These are phyloP conservation scores for Diadophis punctatus DNA, from an alignment of 2,113 vertebrate genomes.

Conservation along the genomic window DNA sequence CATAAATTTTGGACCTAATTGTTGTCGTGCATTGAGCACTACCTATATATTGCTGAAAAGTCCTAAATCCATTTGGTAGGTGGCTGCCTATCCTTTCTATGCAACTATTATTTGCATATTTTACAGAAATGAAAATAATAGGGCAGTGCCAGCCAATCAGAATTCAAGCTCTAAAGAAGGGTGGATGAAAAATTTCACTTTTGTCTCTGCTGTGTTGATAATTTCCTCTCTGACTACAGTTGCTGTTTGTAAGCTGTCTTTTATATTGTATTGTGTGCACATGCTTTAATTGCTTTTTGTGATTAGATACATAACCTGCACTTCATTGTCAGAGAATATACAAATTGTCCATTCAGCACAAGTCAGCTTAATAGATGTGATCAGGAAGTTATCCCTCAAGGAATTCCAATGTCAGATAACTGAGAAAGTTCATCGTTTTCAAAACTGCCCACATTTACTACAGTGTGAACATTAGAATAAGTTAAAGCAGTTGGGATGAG, in stretches of 20 bases:
- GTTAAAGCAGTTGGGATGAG: not conserved
- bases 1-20: not conserved
- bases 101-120: not conserved
- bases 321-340: conserved; percentile 11
- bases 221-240: not conserved
- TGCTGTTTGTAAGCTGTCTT: not conserved
- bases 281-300: conserved; percentile 11
- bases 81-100: not conserved
- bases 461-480: not conserved
- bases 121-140: not conserved
- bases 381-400: conserved; percentile 1
- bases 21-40: not conserved
- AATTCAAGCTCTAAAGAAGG: not conserved
- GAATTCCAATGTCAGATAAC: not conserved
- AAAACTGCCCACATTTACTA: not conserved
- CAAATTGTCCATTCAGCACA: conserved; percentile 34
- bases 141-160: not conserved
- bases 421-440: not conserved
- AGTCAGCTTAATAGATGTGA: not conserved
- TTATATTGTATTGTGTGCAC: not conserved
- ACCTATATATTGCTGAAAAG: not conserved
- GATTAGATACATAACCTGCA: conserved; percentile 19
- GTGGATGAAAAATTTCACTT: not conserved
- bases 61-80: not conserved
- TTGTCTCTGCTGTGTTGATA: not conserved